Evolutionary conservation across 2,797 vertebrate species (phyloP), one percentile per base, ranked within the genome.

Genomic region (Chlorospingus flavigularis): DNA sequence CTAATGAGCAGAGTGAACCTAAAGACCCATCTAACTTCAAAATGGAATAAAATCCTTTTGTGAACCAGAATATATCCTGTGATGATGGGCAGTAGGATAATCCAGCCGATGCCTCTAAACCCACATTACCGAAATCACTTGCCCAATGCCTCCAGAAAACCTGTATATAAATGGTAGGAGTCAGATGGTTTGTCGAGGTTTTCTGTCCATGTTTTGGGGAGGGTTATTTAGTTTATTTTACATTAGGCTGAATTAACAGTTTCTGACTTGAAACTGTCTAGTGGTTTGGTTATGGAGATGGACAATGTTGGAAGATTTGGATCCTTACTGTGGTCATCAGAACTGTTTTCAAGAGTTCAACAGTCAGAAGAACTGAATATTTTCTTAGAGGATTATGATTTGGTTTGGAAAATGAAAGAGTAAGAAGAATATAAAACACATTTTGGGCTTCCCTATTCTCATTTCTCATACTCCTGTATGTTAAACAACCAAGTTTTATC

Each of bases 401-500:
- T 85, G 35, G 45, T 72, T 53, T 94, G 58, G 50, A 88, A 96
- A 96, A 93, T 61, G 42, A 90, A 94, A 86, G 81, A 78, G 67
- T 95, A 91, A 91, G 51, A 88, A 93, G 76, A 91, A 81, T 89
- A 91, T 84, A 91, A 93, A 94, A 43, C 37, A 66, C 13, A 25
- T 84, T 84, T 94, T 76, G 23, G 16, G 45, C 60, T 37, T 74
- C 66, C 53, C 55, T 89, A 1, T 35, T 94, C 60, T 60, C 9
- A 37, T 70, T 77, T 90, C 33, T 88, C 72, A 87, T 88, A 82
- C 20, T 76, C 50, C 80, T 82, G 35, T 45, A 11, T 73, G 67
- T 92, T 81, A 75, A 93, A 89, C 65, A 94, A 68, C 37, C 7
- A 2, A 75, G 19, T 94, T 97, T 96, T 71, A 83, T 88, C 90